phyloP scores from a whole-genome alignment of 2,113 vertebrate genomes.

The Heloderma charlesbogerti region DNA sequence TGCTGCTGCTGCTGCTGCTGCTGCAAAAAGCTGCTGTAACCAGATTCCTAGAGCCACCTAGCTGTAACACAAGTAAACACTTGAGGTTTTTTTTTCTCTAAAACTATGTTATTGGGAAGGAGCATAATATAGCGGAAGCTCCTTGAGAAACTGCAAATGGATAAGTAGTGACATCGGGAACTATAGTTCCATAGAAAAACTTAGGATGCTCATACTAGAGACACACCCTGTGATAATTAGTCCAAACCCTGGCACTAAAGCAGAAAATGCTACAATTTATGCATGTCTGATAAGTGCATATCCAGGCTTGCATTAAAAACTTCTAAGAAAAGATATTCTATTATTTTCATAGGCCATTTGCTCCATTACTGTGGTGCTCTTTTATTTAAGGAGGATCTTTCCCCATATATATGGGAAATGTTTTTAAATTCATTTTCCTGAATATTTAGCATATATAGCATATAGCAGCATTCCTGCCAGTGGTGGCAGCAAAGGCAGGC shows the following conservation, averaged over 20 bases:
- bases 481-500: no score
- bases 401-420: no score
- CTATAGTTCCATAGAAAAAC: not conserved
- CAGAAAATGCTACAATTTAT: not conserved
- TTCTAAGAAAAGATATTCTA: not conserved
- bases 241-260: not conserved
- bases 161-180: not conserved
- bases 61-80: not conserved
- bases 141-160: not conserved
- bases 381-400: not conserved
- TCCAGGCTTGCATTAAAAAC: not conserved
- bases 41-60: not conserved
- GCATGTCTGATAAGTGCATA: not conserved
- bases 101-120: not conserved
- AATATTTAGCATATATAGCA: not conserved
- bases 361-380: not conserved
- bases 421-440: no score
- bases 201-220: not conserved
- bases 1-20: not conserved
- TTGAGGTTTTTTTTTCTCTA: not conserved
- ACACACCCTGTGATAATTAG: no score
- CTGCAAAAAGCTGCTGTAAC: not conserved
- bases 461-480: not conserved
- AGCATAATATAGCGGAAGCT: not conserved
- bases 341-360: not conserved